Conservation (phyloP, 2,888 invertebrate genomes). For the Cabera pusaria region DNA sequence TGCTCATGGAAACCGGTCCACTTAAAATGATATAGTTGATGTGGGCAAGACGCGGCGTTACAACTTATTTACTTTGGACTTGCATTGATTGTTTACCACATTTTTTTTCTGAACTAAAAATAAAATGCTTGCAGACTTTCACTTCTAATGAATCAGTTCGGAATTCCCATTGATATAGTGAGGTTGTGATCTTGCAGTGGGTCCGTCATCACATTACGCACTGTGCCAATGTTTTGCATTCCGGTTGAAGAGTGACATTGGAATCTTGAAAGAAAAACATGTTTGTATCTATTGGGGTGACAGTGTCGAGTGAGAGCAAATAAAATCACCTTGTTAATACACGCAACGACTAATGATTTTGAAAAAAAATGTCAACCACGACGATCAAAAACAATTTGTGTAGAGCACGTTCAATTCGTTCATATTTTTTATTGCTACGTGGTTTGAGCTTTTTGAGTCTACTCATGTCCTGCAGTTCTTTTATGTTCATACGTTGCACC, state of each 20-base stretch:
- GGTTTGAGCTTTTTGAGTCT: no score
- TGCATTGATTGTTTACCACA: slow-evolving; percentile 10
- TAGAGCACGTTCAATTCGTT: no score
- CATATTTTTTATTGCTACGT: no score
- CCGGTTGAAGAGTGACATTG: slow-evolving; percentile 21
- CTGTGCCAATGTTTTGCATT: slow-evolving; percentile 21
- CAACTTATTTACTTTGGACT: slow-evolving; percentile 15
- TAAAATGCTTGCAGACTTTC: slow-evolving; percentile 15
- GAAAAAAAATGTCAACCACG: slow-evolving; percentile 1
- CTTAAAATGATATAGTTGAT: slow-evolving; percentile 62
- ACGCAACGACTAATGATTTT: slow-evolving; percentile 1
- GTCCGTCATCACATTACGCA: slow-evolving; percentile 16
- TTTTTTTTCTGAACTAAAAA: no score
- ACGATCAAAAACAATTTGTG: not conserved
- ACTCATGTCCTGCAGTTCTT: no score
- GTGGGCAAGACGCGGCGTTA: slow-evolving; percentile 10
- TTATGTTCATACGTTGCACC: no score
- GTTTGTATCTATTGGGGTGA: slow-evolving; percentile 11
- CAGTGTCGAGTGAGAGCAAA: slow-evolving; percentile 1
- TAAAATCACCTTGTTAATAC: slow-evolving; percentile 1
- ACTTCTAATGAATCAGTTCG: slow-evolving; percentile 20
- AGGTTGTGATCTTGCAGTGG: slow-evolving; percentile 21
- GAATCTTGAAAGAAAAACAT: slow-evolving; percentile 12
- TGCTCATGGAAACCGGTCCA: slow-evolving; percentile 66
- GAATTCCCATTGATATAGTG: slow-evolving; percentile 24